phyloP scores from a whole-genome alignment of 2,888 invertebrate genomes.

The Minunthozetes semirufus region DNA sequence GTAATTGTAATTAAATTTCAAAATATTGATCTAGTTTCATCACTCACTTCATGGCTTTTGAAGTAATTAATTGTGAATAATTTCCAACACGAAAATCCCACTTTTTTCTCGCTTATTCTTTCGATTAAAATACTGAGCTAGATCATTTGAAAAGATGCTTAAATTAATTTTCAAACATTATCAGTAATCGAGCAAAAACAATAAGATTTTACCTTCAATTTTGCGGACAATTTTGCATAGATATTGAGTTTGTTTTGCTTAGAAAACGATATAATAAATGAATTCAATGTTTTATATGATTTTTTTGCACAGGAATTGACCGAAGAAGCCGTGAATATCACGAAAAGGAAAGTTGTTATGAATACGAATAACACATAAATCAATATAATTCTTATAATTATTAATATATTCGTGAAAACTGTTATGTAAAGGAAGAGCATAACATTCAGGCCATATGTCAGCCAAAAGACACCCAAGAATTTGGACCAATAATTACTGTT shows the following conservation, averaged over 20 bases:
- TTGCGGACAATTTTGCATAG: too few relatives aligned
- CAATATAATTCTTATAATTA: neutral
- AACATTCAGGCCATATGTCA: neutral
- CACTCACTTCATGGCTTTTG: neutral
- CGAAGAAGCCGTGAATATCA: neutral
- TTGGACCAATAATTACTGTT: neutral
- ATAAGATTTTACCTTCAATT: too few relatives aligned
- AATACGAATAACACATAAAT: neutral
- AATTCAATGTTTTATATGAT: neutral
- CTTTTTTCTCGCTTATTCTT: neutral
- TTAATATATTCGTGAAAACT: too few relatives aligned
- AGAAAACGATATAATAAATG: neutral
- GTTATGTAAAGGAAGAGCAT: too few relatives aligned
- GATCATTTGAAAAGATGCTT: too few relatives aligned
- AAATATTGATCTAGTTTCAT: too few relatives aligned
- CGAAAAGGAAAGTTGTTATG: neutral
- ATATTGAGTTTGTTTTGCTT: too few relatives aligned
- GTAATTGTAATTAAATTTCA: too few relatives aligned
- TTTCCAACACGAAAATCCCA: neutral
- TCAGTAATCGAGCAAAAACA: too few relatives aligned
- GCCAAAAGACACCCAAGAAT: neutral
- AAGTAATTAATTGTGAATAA: neutral
- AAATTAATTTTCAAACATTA: too few relatives aligned
- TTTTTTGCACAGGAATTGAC: neutral
- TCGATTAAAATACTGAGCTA: neutral